Base-by-base conservation (phyloP, 1,140 invertebrate genomes). In the Macrocentrus cingulum region DNA sequence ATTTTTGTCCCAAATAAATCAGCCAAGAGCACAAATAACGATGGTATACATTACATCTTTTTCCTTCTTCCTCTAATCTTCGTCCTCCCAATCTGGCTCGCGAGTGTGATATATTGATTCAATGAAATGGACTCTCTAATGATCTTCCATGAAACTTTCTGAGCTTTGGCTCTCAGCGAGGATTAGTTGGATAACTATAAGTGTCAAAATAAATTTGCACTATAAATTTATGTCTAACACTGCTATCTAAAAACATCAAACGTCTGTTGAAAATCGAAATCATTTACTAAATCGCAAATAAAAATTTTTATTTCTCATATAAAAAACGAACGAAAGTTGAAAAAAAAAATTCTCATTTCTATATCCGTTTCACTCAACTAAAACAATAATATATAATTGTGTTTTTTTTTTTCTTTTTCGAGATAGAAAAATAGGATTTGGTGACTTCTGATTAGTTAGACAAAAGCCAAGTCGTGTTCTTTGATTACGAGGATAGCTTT, bases 21-120 rank as follows among this genome's bases (percentile, higher is more conserved):
- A 68, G 63, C 56, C 48, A 46, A 50, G 44, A 52, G 61, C 58
- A 64, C 63, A 68, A 68, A 70, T 71, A 68, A 69, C 62, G 48
- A 3, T 39, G 16, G 51, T 13, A 37, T n/a, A n/a, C n/a, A n/a
- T n/a, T n/a, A 41, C 16, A 8, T 11, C 25, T 36, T 32, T 32
- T 16, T 16, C 32, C 36, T 20, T 11, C 15, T 45, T 45, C 22
- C 13, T 20, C 22, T 18, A 18, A 15, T 18, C 19, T 19, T 11
- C 22, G 4, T 16, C 13, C 8, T 39, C 2, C 36, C 45, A 15
- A 15, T 34, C 29, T 45, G n/a, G 23, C 32, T 39, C 53, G 29
- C 52, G 57, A 36, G 44, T 34, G 46, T 58, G 55, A 58, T 60
- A 60, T 54, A 57, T 63, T 41, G 53, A 67, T 59, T 46, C 52